A percentile compares a stretch with the other conserved stretches of the same genome.
These are phyloP conservation scores for Galeopsomyia nigrocyanea DNA, from an alignment of 2,888 invertebrate genomes.

Conservation along the genomic window DNA sequence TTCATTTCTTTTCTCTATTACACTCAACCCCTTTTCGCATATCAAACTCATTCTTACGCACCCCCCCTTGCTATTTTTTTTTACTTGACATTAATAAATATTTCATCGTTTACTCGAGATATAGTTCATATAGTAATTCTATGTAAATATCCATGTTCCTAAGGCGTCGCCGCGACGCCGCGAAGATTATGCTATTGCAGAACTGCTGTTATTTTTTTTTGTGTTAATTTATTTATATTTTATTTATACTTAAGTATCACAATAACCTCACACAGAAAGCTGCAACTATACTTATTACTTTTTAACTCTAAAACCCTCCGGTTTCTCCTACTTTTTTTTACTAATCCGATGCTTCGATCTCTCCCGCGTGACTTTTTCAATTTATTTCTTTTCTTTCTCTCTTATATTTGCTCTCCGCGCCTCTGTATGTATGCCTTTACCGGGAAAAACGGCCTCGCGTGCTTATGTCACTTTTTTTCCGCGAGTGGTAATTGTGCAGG, in stretches of 20 bases:
- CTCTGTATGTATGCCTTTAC: background rate
- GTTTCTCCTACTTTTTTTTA: conserved; percentile 26
- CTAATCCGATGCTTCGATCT: background rate
- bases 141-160: conserved; percentile 47
- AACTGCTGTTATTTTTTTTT: conserved; percentile 37
- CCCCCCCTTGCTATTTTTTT: background rate
- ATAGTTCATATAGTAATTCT: conserved; percentile 44
- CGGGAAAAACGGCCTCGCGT: background rate
- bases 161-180: conserved; percentile 40
- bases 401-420: background rate
- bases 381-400: conserved; percentile 2
- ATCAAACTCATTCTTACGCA: background rate
- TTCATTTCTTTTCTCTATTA: background rate
- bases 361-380: background rate
- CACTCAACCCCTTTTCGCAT: background rate
- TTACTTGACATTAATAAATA: conserved; percentile 44
- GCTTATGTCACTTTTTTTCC: background rate
- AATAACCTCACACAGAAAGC: conserved; percentile 68
- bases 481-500: conserved; percentile 15
- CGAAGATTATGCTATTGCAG: conserved; percentile 46
- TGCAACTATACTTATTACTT: conserved; percentile 60
- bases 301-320: conserved; percentile 31
- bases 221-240: conserved; percentile 3
- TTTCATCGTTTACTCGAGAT: conserved; percentile 43
- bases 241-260: conserved; percentile 65